phyloP scores from a whole-genome alignment of 2,113 vertebrate genomes.

The Crotophaga sulcirostris region DNA sequence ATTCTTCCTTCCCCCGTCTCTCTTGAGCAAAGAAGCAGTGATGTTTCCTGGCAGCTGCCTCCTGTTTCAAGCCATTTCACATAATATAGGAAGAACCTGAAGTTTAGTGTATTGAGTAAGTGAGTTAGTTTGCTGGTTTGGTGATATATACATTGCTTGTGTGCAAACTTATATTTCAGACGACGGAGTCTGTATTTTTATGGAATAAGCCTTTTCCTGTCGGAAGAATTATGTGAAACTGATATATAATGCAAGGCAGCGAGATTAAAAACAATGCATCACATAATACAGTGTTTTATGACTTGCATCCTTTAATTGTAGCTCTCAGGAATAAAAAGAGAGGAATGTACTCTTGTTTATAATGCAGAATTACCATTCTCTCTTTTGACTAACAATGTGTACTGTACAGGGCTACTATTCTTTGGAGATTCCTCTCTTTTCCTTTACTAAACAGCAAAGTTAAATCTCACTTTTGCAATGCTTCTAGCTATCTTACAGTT shows the following conservation, averaged over 20 bases:
- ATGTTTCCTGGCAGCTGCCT: slow-evolving; percentile 83
- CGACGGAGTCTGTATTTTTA: slow-evolving; percentile 67
- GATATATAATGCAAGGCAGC: slow-evolving; percentile 68
- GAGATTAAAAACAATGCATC: slow-evolving; percentile 81
- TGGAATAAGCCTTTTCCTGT: slow-evolving; percentile 76
- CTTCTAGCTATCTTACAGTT: slow-evolving; percentile 1
- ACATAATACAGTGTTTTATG: slow-evolving; percentile 66
- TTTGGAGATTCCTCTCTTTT: neutral
- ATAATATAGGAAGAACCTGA: slow-evolving; percentile 85
- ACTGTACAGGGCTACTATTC: neutral
- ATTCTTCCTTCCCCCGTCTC: slow-evolving; percentile 78
- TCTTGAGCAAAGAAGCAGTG: slow-evolving; percentile 80
- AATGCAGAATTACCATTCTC: slow-evolving; percentile 34
- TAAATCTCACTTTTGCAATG: neutral
- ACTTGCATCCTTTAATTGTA: slow-evolving; percentile 76
- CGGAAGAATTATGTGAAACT: slow-evolving; percentile 75
- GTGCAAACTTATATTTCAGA: slow-evolving; percentile 72
- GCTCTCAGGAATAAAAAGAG: slow-evolving; percentile 75
- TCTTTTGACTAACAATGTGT: slow-evolving; percentile 56
- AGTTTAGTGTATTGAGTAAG: slow-evolving; percentile 83
- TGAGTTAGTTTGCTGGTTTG: slow-evolving; percentile 71
- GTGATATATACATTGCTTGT: slow-evolving; percentile 64
- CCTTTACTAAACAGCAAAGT: neutral
- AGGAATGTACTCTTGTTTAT: slow-evolving; percentile 34
- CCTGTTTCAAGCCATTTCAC: slow-evolving; percentile 88